A percentile compares a stretch with the other conserved stretches of the same genome.
These are phyloP conservation scores for Chamaedrilus cognettii DNA, from an alignment of 2,888 invertebrate species.

Conservation along the genomic window DNA sequence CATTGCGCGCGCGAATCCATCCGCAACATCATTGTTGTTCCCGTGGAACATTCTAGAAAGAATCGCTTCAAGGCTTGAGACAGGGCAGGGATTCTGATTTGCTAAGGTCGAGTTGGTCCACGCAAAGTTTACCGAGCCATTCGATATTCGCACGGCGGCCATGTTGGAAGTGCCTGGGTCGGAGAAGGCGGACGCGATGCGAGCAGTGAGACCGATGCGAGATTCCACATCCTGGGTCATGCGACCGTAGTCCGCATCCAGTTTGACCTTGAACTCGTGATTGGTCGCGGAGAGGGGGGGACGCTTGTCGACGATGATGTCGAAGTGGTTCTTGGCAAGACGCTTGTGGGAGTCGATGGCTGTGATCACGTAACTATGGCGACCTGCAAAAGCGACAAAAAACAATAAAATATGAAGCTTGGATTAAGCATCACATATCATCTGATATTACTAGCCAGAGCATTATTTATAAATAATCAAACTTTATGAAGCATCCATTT, in stretches of 20 bases:
- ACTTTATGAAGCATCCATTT: no score
- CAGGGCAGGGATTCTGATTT: slow-evolving; percentile 73
- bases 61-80: slow-evolving; percentile 69
- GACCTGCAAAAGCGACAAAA: no score
- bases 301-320: slow-evolving; percentile 1
- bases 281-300: slow-evolving; percentile 19
- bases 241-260: slow-evolving; percentile 66
- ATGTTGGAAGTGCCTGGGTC: slow-evolving; percentile 75
- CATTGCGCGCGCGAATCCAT: slow-evolving; percentile 42
- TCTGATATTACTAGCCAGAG: no score
- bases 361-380: slow-evolving; percentile 77
- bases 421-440: no score
- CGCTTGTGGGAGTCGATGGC: slow-evolving; percentile 65
- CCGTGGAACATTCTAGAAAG: no score
- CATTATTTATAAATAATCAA: no score
- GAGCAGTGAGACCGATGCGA: slow-evolving; percentile 74
- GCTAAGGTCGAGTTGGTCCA: slow-evolving; percentile 88
- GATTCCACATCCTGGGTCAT: slow-evolving; percentile 75
- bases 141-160: slow-evolving; percentile 72
- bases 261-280: slow-evolving; percentile 50
- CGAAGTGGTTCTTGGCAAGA: slow-evolving; percentile 5
- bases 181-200: slow-evolving; percentile 74
- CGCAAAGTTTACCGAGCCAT: slow-evolving; percentile 63
- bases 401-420: no score
- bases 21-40: no score